A percentile compares a stretch with the other conserved stretches of the same genome.
Evolutionary conservation across 2,113 vertebrate species (phyloP).

Genomic region (Monarcha castaneiventris): DNA sequence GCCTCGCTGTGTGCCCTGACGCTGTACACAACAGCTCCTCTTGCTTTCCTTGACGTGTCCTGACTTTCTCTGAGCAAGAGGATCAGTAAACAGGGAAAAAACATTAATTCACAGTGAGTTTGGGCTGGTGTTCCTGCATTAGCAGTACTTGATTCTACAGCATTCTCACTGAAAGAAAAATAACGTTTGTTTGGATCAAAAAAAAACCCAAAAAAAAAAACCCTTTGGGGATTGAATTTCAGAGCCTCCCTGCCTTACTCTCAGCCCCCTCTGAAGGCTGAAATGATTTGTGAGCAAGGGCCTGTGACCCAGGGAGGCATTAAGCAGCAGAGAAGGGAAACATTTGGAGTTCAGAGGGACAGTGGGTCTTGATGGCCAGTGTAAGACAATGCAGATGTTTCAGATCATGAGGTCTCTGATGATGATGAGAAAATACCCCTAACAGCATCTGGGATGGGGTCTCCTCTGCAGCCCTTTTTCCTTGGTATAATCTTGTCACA

Average conservation of each 20-base stretch:
- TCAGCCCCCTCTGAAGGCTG: slow-evolving; percentile 77
- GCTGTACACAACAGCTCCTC: slow-evolving; percentile 51
- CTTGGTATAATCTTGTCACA: neutral
- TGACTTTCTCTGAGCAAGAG: slow-evolving; percentile 7
- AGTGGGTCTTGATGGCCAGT: slow-evolving; percentile 71
- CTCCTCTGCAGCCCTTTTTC: neutral
- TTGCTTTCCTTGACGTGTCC: slow-evolving; percentile 34
- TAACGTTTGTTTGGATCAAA: slow-evolving; percentile 71
- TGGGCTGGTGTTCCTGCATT: slow-evolving; percentile 35
- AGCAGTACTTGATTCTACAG: slow-evolving; percentile 74
- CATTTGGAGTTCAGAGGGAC: slow-evolving; percentile 85
- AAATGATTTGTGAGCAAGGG: slow-evolving; percentile 95
- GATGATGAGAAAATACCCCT: slow-evolving; percentile 57
- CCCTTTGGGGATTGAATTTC: slow-evolving; percentile 89
- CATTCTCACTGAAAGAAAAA: slow-evolving; percentile 81
- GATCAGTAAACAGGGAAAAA: slow-evolving; percentile 54
- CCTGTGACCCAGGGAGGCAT: slow-evolving; percentile 90
- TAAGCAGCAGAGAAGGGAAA: slow-evolving; percentile 86
- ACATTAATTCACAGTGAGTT: neutral
- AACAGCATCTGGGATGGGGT: neutral
- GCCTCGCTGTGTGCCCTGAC: slow-evolving; percentile 46
- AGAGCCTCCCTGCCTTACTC: slow-evolving; percentile 70
- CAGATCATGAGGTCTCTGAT: slow-evolving; percentile 72
- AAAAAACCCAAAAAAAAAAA: slow-evolving; percentile 13
- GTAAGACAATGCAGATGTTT: slow-evolving; percentile 92